Base-by-base conservation (phyloP, 1,140 invertebrate genomes). In the Drepana arcuata region DNA sequence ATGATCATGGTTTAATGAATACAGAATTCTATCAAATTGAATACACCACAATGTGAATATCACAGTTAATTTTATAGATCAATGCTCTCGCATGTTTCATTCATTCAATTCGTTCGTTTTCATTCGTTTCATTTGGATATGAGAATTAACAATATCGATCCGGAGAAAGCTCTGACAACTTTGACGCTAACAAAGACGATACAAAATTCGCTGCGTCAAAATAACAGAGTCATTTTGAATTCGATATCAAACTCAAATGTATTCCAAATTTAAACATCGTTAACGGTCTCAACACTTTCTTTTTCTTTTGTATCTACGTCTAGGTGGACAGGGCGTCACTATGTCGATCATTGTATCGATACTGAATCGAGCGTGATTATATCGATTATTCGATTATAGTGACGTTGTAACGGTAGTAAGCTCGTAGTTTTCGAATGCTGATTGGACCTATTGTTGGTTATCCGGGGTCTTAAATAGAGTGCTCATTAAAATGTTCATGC, bases 341-440 rank as follows among this genome's bases (percentile, higher is more conserved):
- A 66, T 73, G 60, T 71, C 69, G 62, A 73, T 66, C 64, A 65
- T 62, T 50, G 43, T 52, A 61, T 67, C 63, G 57, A 50, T 67
- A 48, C 32, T 75, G 59, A 72, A 71, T 71, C 66, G 64, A 46
- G 29, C 57, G 46, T 73, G 62, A 77, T 73, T 41, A 34, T 34
- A 41, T 41, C 15, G 2, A 18, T 33, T 31, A 29, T 21, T 39
- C 27, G 18, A 34, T 23, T 23, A 34, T 23, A 18, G 32, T 34
- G 21, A 23, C 24, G 24, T n/a, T n/a, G n/a, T 26, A 10, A 26
- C 24, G 24, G 24, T 26, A 26, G 4, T 26, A 10, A 4, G n/a
- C n/a, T n/a, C n/a, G n/a, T n/a, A 6, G 18, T 26, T 26, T 7
- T 26, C 24, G 24, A 26, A 3, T 10, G 24, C 24, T 26, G 24